Evolutionary conservation across 2,888 invertebrate species (phyloP).

Genomic region (Xanthorhoe spadicearia): DNA sequence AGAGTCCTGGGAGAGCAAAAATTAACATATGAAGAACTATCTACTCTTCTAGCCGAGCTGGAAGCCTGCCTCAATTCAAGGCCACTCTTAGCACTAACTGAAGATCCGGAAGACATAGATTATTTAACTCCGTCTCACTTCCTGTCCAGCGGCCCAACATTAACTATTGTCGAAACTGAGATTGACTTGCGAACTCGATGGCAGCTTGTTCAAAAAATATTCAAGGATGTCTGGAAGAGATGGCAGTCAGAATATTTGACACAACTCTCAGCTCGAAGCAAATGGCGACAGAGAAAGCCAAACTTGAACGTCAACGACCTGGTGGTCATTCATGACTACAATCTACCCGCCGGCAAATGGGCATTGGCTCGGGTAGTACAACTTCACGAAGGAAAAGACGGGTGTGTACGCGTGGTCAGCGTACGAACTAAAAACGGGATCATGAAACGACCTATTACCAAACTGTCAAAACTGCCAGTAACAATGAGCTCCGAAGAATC

Average conservation of each 20-base stretch:
- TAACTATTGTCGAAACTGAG: conserved; percentile 9
- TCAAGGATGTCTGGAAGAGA: conserved; percentile 18
- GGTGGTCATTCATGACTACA: conserved; percentile 26
- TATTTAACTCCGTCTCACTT: conserved; percentile 16
- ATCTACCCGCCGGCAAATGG: conserved; percentile 4
- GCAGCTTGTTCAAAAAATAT: conserved; percentile 13
- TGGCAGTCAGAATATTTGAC: conserved; percentile 16
- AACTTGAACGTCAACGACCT: conserved; percentile 23
- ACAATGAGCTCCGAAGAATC: background rate
- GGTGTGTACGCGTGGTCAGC: conserved; percentile 32
- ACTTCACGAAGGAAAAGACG: conserved; percentile 27
- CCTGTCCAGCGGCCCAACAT: conserved; percentile 6
- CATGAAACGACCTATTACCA: conserved; percentile 1
- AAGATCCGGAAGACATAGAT: conserved; percentile 13
- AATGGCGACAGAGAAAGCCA: conserved; percentile 13
- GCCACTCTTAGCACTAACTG: background rate
- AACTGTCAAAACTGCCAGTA: background rate
- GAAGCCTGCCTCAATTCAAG: conserved; percentile 13
- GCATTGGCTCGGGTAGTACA: background rate
- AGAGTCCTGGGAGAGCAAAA: conserved; percentile 23
- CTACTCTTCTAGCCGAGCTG: conserved; percentile 19
- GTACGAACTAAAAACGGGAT: conserved; percentile 35
- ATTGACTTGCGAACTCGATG: conserved; percentile 16
- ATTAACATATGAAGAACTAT: background rate
- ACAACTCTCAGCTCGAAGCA: conserved; percentile 11